Base-by-base conservation (phyloP, 1,140 invertebrate species). In the Palaemon carinicauda region DNA sequence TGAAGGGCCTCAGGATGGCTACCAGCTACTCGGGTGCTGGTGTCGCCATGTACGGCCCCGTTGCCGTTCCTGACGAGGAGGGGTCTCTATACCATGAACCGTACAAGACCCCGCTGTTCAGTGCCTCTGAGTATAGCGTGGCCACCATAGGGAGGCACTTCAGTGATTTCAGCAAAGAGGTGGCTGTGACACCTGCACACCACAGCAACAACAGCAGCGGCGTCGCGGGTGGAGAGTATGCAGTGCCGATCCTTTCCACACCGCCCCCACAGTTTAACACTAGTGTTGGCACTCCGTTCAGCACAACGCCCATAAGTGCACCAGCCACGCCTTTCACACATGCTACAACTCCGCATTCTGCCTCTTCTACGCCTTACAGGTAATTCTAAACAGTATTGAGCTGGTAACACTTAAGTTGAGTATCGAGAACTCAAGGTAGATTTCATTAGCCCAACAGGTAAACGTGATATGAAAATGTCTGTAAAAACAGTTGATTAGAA, bases 1-100 rank as follows among this genome's bases (percentile, higher is more conserved):
- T 95, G 92, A 94, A 95, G 88, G 94, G 94, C 88, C 91, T 94
- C 5, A 93, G 94, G 90, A 91, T 94, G 90, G 92, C 90, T 73
- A 91, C 92, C 90, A 91, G 91, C 0, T 88, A 89, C 12, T 89
- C 65, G 2, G 51, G 56, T 4, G 74, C 51, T 24, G 82, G 56
- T 3, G 82, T 89, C 69, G 91, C 90, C 51, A 88, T 91, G 50
- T 92, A 92, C 88, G 92, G 92, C 15, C 91, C 92, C 52, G 92
- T 92, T 41, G 91, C 91, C 14, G 83, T 41, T 17, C 82, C 83
- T 92, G 91, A 53, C 92, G 87, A 89, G 50, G 86, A 93, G 82
- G 93, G 93, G 87, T 92, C 92, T 0, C 92, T 93, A 15, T 94
- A 94, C 90, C 93, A 94, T 89, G 94, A 94, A 89, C 94, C 94